Percentiles rank a stretch among this genome's conserved stretches.
Conservation (phyloP, 2,113 vertebrate species). For the Coryphaenoides rupestris region DNA sequence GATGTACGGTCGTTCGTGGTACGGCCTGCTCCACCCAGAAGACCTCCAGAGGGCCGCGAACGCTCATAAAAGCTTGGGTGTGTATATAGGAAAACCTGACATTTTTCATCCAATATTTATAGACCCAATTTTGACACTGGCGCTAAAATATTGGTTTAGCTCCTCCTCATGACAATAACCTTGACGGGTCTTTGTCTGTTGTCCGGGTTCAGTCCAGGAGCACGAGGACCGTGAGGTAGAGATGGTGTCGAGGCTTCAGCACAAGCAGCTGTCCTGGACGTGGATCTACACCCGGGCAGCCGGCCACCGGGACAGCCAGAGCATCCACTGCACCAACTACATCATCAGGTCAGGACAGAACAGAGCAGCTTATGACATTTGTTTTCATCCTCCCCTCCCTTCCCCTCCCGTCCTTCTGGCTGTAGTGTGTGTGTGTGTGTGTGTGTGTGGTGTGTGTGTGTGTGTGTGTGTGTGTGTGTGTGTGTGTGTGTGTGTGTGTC, state of each 20-base stretch:
- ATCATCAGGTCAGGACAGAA: slow-evolving; percentile 71
- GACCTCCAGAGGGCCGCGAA: slow-evolving; percentile 59
- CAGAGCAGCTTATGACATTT: too few species aligned
- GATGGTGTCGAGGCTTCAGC: slow-evolving; percentile 67
- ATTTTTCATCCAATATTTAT: background rate
- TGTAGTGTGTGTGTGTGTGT: too few species aligned
- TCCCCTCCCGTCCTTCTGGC: too few species aligned
- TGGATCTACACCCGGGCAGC: slow-evolving; percentile 61
- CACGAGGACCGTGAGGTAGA: slow-evolving; percentile 50
- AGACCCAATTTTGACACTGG: background rate
- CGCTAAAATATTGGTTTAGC: background rate
- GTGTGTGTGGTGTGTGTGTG: too few species aligned
- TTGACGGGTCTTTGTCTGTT: slow-evolving; percentile 8
- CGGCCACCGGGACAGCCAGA: slow-evolving; percentile 34
- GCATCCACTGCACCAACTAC: slow-evolving; percentile 67
- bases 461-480: too few species aligned
- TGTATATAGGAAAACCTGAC: slow-evolving; percentile 32
- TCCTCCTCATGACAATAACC: background rate
- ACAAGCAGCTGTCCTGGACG: slow-evolving; percentile 64
- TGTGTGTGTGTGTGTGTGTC: too few species aligned
- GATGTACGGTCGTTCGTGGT: slow-evolving; percentile 79
- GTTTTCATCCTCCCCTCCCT: background rate
- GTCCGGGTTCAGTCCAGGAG: slow-evolving; percentile 49
- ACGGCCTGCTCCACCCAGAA: slow-evolving; percentile 78
- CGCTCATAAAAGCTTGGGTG: slow-evolving; percentile 73